Evolutionary conservation across 2,113 vertebrate species (phyloP), one percentile per base, ranked within the genome.

Genomic region (Bos indicus): DNA sequence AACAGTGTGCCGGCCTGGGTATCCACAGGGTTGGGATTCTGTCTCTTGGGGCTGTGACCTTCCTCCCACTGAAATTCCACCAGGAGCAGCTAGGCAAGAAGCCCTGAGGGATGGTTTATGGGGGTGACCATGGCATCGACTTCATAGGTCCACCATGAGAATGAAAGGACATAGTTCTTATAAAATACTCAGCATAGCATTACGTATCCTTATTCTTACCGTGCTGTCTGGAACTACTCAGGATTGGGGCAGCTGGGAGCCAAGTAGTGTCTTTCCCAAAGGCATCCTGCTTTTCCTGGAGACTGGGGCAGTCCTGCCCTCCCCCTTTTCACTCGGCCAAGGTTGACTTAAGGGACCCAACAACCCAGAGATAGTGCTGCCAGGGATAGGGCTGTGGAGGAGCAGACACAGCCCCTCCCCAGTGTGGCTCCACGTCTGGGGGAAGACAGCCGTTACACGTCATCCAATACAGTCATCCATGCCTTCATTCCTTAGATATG

Each of bases 331-430:
- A 13, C 16, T 81, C 28, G 6, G 82, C 59, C 82, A 46, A 15
- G 57, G 64, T 12, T 30, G 57, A 33, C 25, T 64, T 48, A 8
- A 74, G 14, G 48, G 62, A 88, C 83, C 57, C 10, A 17, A 33
- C 0, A 28, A 74, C 17, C 26, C 62, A 5, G 1, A 36, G 48
- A 52, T 3, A 6, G 62, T 13, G 62, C 80, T 4, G 10, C 46
- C n/a, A 16, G 67, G 30, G 56, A 60, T 1, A 52, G 74, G 77
- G 36, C 26, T 0, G 3, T 3, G 21, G 80, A 7, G 0, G 0
- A 46, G n/a, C 54, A 43, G 85, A 28, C 15, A 21, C 28, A 23
- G 10, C 12, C 78, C 92, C 52, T 74, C 28, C 52, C 15, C 48
- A 30, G 23, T 4, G 52, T 5, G 84, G 30, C 77, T 54, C 48